A percentile compares a stretch with the other conserved stretches of the same genome.
phyloP scores from a whole-genome alignment of 2,113 vertebrate species.

The Cardinalis cardinalis region DNA sequence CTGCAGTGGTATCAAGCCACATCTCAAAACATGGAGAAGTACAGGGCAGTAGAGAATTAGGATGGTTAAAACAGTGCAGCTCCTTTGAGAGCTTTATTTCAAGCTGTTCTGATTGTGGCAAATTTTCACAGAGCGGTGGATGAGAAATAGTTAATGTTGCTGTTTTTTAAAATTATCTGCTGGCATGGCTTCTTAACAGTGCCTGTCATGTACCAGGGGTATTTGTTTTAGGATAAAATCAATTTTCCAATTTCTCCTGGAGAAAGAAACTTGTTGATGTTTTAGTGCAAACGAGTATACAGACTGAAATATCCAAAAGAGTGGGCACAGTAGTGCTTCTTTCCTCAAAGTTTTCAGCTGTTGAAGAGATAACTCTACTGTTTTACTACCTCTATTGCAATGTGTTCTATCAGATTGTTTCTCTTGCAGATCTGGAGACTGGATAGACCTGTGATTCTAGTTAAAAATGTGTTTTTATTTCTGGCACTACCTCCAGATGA shows the following conservation, averaged over 20 bases:
- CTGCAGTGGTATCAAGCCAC: background rate
- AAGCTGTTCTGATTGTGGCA: background rate
- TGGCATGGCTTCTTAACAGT: background rate
- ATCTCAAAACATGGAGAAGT: background rate
- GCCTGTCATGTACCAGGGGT: background rate
- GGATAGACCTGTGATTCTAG: background rate
- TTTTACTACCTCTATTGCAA: background rate
- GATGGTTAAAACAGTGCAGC: background rate
- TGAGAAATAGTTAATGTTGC: background rate
- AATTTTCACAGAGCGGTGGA: background rate
- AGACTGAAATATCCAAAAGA: background rate
- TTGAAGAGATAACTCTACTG: background rate
- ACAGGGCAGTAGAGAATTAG: background rate
- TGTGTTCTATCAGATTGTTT: background rate
- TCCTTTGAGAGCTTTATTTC: background rate
- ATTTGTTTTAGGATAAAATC: background rate
- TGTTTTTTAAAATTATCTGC: background rate
- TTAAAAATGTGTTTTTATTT: background rate
- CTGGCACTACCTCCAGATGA: background rate
- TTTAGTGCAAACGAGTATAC: background rate
- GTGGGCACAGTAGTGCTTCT: background rate
- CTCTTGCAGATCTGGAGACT: background rate
- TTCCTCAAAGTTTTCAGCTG: background rate
- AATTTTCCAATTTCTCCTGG: background rate
- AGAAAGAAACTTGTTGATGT: background rate